Conservation (phyloP, 2,888 invertebrate species). For the Deilephila elpenor region DNA sequence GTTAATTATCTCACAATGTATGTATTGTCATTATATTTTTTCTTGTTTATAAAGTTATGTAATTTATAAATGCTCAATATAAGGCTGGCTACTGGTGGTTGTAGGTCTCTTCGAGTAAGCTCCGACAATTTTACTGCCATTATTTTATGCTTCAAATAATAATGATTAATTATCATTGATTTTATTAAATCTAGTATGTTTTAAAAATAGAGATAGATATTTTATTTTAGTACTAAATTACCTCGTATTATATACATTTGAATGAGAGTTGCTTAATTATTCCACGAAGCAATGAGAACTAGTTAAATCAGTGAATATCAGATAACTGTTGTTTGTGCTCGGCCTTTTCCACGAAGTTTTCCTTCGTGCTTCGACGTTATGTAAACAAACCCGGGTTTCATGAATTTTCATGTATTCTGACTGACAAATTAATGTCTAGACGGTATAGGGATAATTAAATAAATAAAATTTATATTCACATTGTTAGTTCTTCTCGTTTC, state of each 20-base stretch:
- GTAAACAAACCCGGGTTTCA: neutral
- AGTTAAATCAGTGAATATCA: neutral
- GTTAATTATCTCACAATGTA: neutral
- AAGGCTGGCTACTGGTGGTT: too few relatives aligned
- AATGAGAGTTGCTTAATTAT: too few relatives aligned
- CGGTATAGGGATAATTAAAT: neutral
- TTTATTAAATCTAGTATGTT: too few relatives aligned
- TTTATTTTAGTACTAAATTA: too few relatives aligned
- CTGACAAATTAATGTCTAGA: neutral
- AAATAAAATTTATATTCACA: neutral
- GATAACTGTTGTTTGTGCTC: neutral
- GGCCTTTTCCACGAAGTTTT: constrained; percentile 1
- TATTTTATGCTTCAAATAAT: too few relatives aligned
- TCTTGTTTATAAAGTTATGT: neutral
- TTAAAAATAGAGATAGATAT: too few relatives aligned
- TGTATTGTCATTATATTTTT: neutral
- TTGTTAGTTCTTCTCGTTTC: too few relatives aligned
- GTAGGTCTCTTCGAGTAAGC: too few relatives aligned
- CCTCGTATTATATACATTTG: too few relatives aligned
- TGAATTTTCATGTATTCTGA: neutral
- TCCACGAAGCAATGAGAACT: neutral
- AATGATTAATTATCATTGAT: too few relatives aligned
- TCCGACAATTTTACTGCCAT: too few relatives aligned
- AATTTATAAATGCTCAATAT: too few relatives aligned
- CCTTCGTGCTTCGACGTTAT: neutral